Evolutionary conservation across 2,113 vertebrate genomes (phyloP), one percentile per base, ranked within the genome.

Genomic region (Seriola rivoliana): DNA sequence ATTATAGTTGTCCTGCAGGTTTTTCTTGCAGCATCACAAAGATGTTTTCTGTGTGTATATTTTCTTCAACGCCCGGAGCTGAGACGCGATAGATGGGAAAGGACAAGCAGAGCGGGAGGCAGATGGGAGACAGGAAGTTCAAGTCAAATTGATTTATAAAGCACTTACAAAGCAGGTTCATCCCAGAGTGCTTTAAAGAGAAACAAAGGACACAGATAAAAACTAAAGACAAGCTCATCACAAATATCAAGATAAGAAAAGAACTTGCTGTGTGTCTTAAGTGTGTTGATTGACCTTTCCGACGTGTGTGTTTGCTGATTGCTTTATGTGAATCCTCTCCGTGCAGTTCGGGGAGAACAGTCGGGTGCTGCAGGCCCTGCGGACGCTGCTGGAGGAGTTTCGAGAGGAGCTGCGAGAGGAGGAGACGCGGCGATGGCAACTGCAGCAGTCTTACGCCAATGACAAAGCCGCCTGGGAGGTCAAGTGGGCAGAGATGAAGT

Each of bases 381-480:
- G 96, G 85, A 88, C 91, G 25, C 90, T 99, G 89, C 92, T 99
- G 90, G 98, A 99, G 83, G 97, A 99, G 75, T 96, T 99, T 82
- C 96, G 95, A 25, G 84, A 81, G 0, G 97, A 99, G 94, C 94
- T 99, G 80, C 92, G 89, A 32, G 97, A 99, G 0, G 97, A 99
- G 62, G 95, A 96, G 78, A 82, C 82, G 0, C 95, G 96, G 25
- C 95, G 96, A 9, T 93, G 94, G 85, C 96, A 95, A 1, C 94
- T 99, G 54, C 97, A 98, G 93, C 97, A 97, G 91, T 94, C 95
- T 44, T 97, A 97, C 0, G 97, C 97, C 81, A 96, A 94, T 44
- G 97, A 99, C 92, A 99, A 96, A 91, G 97, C 98, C 0, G 88
- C 97, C 79, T 99, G 97, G 97, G 97, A 99, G 70, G 94, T 99